Base-by-base conservation (phyloP, 1,140 invertebrate species). In the Rhynchophorus ferrugineus region DNA sequence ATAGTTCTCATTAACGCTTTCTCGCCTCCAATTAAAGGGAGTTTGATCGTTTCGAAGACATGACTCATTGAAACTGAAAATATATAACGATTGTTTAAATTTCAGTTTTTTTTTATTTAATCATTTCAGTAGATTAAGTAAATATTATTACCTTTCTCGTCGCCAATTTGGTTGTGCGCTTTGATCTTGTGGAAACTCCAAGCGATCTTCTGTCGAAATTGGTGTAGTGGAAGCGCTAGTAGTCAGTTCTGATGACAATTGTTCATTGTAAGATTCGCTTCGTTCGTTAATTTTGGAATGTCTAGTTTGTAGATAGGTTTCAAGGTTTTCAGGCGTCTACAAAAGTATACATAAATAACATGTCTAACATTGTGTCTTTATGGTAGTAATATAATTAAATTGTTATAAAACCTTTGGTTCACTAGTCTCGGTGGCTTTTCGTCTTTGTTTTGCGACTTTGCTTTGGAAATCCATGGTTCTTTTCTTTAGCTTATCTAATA, bases 401-500 rank as follows among this genome's bases (percentile, higher is more conserved):
- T n/a, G n/a, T n/a, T n/a, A n/a, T n/a, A n/a, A n/a, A 13, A 36
- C 36, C 45, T 37, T 47, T 3, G 36, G 45, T 37, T 37, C 34
- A 22, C 14, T 19, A 35, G 29, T 37, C 9, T 42, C 50, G 1
- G 36, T 3, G 14, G 18, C 20, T 13, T 41, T 34, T 18, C 38
- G 3, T 29, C 51, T 47, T 14, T 57, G 56, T 24, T 55, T 47
- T 22, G 59, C 22, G 5, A 67, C 53, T 38, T 63, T 67, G 19
- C 61, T 65, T 49, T 69, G 65, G 53, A 69, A 70, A 48, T 67
- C 64, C 38, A 69, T 64, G 5, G 61, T 68, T 42, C 63, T 56
- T 61, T 78, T 73, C 60, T 82, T 77, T 37, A 86, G 65, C 68
- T 87, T 89, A 62, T 94, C 90, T 56, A 87, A 78, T 9, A 98